phyloP scores from a whole-genome alignment of 2,888 invertebrate genomes.

The Conchocele bisecta region DNA sequence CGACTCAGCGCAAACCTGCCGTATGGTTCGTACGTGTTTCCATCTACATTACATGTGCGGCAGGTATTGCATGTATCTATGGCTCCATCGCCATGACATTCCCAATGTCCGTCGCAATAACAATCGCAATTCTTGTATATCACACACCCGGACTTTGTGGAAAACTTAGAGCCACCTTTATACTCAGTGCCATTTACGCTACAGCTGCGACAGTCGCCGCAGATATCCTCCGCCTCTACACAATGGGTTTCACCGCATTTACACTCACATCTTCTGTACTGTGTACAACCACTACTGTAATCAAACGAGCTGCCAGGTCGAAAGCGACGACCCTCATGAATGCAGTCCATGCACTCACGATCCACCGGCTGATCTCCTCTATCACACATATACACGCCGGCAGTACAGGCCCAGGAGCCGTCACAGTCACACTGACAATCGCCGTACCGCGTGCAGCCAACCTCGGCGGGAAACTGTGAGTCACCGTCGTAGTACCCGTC shows the following conservation, averaged over 20 bases:
- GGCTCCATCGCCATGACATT: slow-evolving; percentile 51
- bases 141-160: slow-evolving; percentile 58
- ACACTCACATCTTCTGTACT: slow-evolving; percentile 31
- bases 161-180: slow-evolving; percentile 60
- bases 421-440: slow-evolving; percentile 72
- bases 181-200: slow-evolving; percentile 40
- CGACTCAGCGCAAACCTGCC: slow-evolving; percentile 52
- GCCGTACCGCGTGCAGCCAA: slow-evolving; percentile 41
- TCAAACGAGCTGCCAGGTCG: slow-evolving; percentile 41
- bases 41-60: slow-evolving; percentile 65
- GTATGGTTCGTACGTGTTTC: slow-evolving; percentile 54
- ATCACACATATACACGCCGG: slow-evolving; percentile 39
- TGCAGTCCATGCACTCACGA: slow-evolving; percentile 23
- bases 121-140: slow-evolving; percentile 57
- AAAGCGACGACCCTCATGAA: slow-evolving; percentile 3
- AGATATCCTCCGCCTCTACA: slow-evolving; percentile 35
- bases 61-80: slow-evolving; percentile 64
- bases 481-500: slow-evolving; percentile 47
- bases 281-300: slow-evolving; percentile 32
- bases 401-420: slow-evolving; percentile 70
- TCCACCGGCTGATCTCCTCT: slow-evolving; percentile 48
- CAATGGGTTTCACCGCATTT: slow-evolving; percentile 43
- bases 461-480: slow-evolving; percentile 24
- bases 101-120: slow-evolving; percentile 63
- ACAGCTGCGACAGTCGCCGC: slow-evolving; percentile 52